Base-by-base conservation (phyloP, 2,113 vertebrate genomes). In the Seriola aureovittata region DNA sequence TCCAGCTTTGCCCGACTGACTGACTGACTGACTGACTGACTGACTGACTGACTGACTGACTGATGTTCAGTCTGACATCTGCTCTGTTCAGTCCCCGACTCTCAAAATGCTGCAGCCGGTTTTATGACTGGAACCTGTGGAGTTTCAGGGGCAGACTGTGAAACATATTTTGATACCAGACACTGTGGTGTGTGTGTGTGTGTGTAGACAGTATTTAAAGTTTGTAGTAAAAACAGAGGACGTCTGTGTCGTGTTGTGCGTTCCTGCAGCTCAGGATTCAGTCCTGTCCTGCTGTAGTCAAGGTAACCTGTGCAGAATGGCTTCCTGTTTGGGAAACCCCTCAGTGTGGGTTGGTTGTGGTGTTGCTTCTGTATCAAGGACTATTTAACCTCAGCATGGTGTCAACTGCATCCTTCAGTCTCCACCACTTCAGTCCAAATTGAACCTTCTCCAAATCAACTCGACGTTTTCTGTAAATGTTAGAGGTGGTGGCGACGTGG, bases 281-380 rank as follows among this genome's bases (percentile, higher is more conserved):
- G 73, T 19, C n/a, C 0, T 0, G 21, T 66, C 75, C 38, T 4
- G 63, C 48, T 69, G n/a, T 25, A 0, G 60, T 16, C 19, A 48
- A 42, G 75, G 63, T 78, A 74, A 57, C 76, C 59, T 48, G 54
- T 78, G 62, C 57, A 68, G 80, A 81, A 65, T 68, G 84, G 81
- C 82, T 80, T 80, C 50, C 48, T 78, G 81, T 70, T 16, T 34
- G 38, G n/a, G 32, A 14, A 23, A 40, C 1, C 21, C 82, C 59
- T 55, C 23, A 9, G 77, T n/a, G 68, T 44, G n/a, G 68, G 57
- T 54, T 66, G 65, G 64, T 66, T 80, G 65, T 40, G 36, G 25
- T 68, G 52, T 71, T 40, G 74, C 75, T 74, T 72, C 69, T 59
- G 42, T 60, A 13, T 14, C n/a, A 16, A 71, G 66, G 67, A 19